Conservation (phyloP, 1,140 invertebrate species). For the fruit fly (Drosophila melanogaster) region DNA sequence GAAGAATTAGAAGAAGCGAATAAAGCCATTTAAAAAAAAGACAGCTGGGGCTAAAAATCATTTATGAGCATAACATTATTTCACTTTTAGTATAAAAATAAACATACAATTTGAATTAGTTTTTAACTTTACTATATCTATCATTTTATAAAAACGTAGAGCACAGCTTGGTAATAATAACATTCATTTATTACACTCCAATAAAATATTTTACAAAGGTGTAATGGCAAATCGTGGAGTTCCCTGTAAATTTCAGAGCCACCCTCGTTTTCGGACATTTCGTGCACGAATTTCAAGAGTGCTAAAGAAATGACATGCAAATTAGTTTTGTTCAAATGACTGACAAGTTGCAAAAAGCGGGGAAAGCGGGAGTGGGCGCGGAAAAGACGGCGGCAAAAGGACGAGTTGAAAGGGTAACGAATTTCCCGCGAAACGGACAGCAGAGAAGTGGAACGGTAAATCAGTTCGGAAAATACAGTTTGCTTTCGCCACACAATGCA, state of each 20-base stretch:
- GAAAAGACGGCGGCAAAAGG: not conserved
- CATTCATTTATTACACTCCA: too few species aligned
- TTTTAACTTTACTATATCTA: too few species aligned
- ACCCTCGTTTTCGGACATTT: constrained; percentile 43
- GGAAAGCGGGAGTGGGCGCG: constrained; percentile 2
- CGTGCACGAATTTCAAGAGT: constrained; percentile 78
- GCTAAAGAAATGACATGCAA: constrained; percentile 84
- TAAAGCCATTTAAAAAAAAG: not conserved
- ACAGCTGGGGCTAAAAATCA: too few species aligned
- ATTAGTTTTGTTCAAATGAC: constrained; percentile 84
- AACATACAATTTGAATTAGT: too few species aligned
- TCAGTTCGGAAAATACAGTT: constrained; percentile 32
- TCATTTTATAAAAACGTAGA: too few species aligned
- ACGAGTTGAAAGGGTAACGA: constrained; percentile 46
- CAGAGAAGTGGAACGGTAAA: constrained; percentile 48
- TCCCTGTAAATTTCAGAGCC: not conserved
- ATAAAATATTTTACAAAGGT: too few species aligned
- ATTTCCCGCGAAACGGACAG: constrained; percentile 56
- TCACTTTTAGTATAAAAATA: too few species aligned
- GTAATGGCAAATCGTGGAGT: too few species aligned
- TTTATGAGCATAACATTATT: too few species aligned
- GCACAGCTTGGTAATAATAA: too few species aligned
- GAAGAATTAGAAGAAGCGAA: too few species aligned
- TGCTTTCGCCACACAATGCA: constrained; percentile 69
- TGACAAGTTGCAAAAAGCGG: constrained; percentile 77